phyloP scores from a whole-genome alignment of 2,797 vertebrate species.

The Gallinago stenura region DNA sequence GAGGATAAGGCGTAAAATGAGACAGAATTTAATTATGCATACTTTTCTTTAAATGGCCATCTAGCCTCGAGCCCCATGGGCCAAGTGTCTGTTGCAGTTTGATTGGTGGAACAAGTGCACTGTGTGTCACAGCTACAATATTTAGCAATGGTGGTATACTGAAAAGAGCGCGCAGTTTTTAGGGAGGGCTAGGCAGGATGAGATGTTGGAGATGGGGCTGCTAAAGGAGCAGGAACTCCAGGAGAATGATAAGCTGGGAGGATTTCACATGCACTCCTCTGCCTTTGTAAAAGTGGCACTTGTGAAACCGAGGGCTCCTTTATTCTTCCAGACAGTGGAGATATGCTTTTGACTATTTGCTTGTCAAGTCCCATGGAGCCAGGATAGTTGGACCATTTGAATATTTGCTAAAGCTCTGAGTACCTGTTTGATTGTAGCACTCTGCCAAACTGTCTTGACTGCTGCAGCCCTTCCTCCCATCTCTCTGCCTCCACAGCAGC shows the following conservation, averaged over 20 bases:
- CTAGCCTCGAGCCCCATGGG: not conserved
- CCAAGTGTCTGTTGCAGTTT: slow-evolving; percentile 28
- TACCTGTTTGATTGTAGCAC: not conserved
- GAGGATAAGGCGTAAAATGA: slow-evolving; percentile 57
- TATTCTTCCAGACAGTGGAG: not conserved
- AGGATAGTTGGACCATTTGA: not conserved
- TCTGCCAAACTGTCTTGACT: not conserved
- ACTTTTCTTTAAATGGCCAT: slow-evolving; percentile 47
- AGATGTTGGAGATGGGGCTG: rapidly evolving
- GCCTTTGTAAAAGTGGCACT: not conserved
- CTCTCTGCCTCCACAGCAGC: not conserved
- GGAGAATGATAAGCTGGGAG: not conserved
- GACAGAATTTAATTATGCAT: slow-evolving; percentile 57
- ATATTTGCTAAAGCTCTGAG: not conserved
- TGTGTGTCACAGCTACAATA: not conserved
- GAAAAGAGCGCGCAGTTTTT: not conserved
- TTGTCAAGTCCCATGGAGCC: not conserved
- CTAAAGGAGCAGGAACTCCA: not conserved
- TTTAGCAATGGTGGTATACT: not conserved
- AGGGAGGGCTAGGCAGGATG: not conserved
- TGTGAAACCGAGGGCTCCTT: not conserved
- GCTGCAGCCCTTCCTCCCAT: not conserved
- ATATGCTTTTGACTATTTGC: not conserved
- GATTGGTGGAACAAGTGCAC: not conserved
- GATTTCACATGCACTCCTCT: not conserved